Evolutionary conservation across 2,113 vertebrate species (phyloP).

Genomic region (Centropus unirufus): DNA sequence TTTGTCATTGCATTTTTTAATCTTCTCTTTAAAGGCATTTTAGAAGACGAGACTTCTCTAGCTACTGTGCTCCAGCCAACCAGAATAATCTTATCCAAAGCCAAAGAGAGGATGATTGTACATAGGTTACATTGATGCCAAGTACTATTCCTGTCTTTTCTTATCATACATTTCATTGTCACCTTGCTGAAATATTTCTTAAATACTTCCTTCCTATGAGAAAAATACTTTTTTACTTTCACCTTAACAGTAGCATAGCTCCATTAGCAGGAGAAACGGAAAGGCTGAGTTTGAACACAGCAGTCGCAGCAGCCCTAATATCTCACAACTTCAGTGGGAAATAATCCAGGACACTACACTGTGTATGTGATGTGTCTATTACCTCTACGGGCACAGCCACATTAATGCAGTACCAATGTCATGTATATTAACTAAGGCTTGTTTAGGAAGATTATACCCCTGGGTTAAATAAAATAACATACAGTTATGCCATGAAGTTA

Average conservation of each 20-base stretch:
- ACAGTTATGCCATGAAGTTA: neutral
- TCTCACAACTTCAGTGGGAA: neutral
- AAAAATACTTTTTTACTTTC: neutral
- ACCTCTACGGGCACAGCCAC: neutral
- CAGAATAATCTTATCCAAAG: neutral
- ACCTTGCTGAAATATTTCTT: neutral
- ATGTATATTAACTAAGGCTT: neutral
- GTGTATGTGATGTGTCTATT: accelerated
- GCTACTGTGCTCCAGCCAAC: neutral
- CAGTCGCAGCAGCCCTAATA: accelerated
- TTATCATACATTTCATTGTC: neutral
- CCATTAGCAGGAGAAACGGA: neutral
- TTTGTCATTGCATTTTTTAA: neutral
- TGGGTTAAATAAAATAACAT: neutral
- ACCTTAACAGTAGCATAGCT: neutral
- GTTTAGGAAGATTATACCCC: neutral
- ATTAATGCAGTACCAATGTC: neutral
- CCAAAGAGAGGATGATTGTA: neutral
- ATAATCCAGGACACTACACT: accelerated
- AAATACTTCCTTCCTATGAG: neutral
- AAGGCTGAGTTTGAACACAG: neutral
- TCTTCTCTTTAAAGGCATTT: neutral
- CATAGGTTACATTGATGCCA: neutral
- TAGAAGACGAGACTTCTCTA: neutral
- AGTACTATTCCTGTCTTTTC: neutral